Evolutionary conservation across 2,797 vertebrate genomes (phyloP).

Genomic region (Intellagama lesueurii): DNA sequence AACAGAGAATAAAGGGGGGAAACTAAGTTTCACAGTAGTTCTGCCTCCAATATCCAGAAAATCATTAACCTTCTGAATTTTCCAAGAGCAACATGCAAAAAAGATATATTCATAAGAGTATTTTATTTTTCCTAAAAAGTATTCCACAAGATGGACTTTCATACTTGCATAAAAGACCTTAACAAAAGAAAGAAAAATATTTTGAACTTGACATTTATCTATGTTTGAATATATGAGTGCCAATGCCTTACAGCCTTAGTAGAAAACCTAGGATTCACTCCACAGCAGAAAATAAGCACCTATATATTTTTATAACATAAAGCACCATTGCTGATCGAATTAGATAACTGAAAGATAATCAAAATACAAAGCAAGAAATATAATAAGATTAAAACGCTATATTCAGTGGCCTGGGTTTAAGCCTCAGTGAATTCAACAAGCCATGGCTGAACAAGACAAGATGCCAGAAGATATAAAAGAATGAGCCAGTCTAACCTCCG

Average conservation of each 20-base stretch:
- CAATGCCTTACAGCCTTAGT: neutral
- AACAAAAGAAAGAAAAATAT: neutral
- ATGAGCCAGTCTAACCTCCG: neutral
- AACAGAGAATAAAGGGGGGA: conserved; percentile 59
- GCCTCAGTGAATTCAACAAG: neutral
- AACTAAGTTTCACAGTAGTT: conserved; percentile 66
- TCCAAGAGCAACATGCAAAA: conserved; percentile 47
- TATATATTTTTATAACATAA: neutral
- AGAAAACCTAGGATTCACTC: neutral
- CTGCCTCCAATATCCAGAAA: conserved; percentile 66
- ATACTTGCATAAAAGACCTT: neutral
- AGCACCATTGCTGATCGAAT: neutral
- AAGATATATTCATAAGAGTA: neutral
- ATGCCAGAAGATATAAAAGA: neutral
- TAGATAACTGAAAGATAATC: neutral
- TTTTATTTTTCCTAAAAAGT: neutral
- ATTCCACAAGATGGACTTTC: neutral
- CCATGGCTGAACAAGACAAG: too few relatives aligned
- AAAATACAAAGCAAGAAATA: neutral
- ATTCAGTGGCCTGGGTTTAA: neutral
- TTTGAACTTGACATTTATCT: neutral
- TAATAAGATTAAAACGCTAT: neutral
- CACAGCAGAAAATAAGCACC: neutral
- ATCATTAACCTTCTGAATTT: conserved; percentile 61
- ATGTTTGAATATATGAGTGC: neutral